These are phyloP conservation scores for Perizoma affinitatum DNA, from an alignment of 2,888 invertebrate species.

Conservation along the genomic window DNA sequence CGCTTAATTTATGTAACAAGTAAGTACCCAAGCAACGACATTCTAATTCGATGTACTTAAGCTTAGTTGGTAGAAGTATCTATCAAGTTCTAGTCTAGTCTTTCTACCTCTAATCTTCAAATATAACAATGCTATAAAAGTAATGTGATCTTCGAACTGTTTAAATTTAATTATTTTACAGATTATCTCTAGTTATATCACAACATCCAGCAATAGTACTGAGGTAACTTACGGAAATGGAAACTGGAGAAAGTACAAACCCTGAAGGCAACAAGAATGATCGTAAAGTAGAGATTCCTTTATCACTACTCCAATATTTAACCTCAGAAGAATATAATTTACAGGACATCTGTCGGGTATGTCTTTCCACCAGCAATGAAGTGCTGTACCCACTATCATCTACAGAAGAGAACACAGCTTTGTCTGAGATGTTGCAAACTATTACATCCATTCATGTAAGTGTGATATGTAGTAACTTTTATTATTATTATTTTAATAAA, in stretches of 20 bases:
- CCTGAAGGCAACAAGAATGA: conserved; percentile 26
- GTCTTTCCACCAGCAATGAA: conserved; percentile 59
- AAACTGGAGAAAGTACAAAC: conserved; percentile 10
- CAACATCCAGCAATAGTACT: no score
- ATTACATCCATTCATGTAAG: conserved; percentile 66
- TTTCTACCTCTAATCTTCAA: no score
- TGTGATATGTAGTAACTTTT: not conserved
- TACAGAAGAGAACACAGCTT: conserved; percentile 52
- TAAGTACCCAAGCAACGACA: no score
- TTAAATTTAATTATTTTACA: not conserved
- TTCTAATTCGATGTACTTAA: no score
- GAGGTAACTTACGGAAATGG: conserved; percentile 3
- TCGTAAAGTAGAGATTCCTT: conserved; percentile 53
- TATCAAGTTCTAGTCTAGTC: no score
- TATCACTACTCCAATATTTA: conserved; percentile 48
- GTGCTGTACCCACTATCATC: conserved; percentile 61
- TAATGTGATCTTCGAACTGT: no score
- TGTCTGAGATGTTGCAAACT: conserved; percentile 63
- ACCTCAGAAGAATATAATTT: conserved; percentile 47
- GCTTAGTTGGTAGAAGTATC: no score
- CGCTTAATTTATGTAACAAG: no score
- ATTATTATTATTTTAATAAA: no score
- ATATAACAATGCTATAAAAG: no score
- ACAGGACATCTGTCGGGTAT: conserved; percentile 75
- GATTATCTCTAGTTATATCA: not conserved